Conservation (phyloP, 2,888 invertebrate species). For the Poecilobothrus nobilitatus region DNA sequence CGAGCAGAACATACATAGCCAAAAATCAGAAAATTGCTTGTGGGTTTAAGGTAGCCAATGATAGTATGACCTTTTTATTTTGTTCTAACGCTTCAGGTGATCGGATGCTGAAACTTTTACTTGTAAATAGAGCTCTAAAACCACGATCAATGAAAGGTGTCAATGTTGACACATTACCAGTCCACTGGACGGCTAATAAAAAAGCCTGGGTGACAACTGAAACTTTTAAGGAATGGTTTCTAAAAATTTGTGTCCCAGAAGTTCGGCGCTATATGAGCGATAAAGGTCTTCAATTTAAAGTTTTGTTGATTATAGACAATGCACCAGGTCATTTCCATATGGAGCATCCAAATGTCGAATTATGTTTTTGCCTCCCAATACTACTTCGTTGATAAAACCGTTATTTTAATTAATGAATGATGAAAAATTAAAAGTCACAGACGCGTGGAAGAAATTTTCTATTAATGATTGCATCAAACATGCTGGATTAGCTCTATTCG, state of each 20-base stretch:
- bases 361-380: constrained; percentile 10
- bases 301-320: no score
- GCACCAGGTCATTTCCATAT: constrained; percentile 7
- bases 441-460: no score
- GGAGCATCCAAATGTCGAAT: not conserved
- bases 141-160: no score
- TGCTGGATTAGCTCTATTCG: no score
- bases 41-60: not conserved
- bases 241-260: not conserved
- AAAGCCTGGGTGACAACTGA: no score
- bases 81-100: not conserved
- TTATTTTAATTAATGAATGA: no score
- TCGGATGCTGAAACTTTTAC: not conserved
- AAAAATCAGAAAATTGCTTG: not conserved
- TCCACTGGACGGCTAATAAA: no score
- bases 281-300: not conserved
- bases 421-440: no score
- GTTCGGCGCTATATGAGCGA: not conserved
- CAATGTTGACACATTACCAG: no score
- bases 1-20: constrained; percentile 11
- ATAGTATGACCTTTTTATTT: not conserved
- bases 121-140: no score
- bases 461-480: no score
- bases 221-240: not conserved
- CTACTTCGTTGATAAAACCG: not conserved